These are phyloP conservation scores for Drosophila virilis DNA, from an alignment of 1,140 invertebrate genomes.

Conservation along the genomic window DNA sequence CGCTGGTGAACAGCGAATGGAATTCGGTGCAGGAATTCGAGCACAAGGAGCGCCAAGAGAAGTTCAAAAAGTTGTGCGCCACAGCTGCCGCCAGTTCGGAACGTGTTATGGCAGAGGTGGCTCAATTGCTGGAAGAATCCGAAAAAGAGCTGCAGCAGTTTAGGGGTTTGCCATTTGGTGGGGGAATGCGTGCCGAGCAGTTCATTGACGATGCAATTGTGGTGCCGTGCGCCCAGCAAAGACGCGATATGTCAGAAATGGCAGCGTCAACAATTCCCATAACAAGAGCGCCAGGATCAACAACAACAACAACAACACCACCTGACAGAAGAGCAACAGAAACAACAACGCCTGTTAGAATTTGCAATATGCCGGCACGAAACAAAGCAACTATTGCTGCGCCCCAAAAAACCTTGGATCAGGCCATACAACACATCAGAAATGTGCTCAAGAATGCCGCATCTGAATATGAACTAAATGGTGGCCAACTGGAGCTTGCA, in stretches of 20 bases:
- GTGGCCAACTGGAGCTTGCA: neutral
- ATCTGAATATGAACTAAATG: neutral
- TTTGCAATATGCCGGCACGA: too few relatives aligned
- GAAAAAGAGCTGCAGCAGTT: neutral
- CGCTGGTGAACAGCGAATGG: constrained; percentile 35
- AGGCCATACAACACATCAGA: neutral
- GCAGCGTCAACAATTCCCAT: neutral
- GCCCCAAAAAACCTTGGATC: neutral
- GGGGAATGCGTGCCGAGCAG: neutral
- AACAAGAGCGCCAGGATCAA: neutral
- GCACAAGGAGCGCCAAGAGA: neutral
- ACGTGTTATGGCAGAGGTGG: constrained; percentile 27
- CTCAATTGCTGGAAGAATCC: constrained; percentile 6
- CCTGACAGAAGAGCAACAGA: neutral
- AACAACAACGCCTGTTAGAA: neutral
- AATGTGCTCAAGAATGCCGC: neutral
- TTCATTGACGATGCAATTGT: neutral
- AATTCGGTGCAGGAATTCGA: neutral
- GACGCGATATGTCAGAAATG: neutral
- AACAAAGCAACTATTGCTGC: neutral
- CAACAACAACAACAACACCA: neutral
- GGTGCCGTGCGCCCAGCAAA: neutral
- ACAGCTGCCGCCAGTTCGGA: constrained; percentile 2
- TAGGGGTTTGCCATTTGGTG: neutral
- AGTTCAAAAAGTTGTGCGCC: neutral